phyloP scores from a whole-genome alignment of 2,888 invertebrate species.

The Cryptus viduatorius region DNA sequence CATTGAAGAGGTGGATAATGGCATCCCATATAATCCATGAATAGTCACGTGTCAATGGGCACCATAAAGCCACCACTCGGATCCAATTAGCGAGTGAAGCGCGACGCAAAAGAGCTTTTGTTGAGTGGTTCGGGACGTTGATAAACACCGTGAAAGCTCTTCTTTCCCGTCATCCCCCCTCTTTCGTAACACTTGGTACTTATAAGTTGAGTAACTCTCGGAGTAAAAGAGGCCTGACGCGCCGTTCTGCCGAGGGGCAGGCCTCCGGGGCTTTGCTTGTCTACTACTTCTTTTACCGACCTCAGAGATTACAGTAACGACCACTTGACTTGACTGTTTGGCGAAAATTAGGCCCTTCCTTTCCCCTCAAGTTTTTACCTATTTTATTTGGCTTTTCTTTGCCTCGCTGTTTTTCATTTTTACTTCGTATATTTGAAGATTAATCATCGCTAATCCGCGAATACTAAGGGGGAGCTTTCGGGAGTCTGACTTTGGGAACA shows the following conservation, averaged over 20 bases:
- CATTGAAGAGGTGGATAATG: conserved; percentile 2
- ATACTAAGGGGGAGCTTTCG: background rate
- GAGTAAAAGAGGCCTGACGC: conserved; percentile 35
- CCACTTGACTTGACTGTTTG: conserved; percentile 45
- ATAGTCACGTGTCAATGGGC: conserved; percentile 32
- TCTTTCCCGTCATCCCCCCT: background rate
- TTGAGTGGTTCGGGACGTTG: conserved; percentile 23
- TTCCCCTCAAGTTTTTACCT: background rate
- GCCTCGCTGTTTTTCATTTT: conserved; percentile 1
- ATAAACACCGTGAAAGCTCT: conserved; percentile 53
- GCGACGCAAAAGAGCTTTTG: conserved; percentile 35
- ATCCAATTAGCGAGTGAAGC: conserved; percentile 52
- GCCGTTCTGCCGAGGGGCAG: background rate
- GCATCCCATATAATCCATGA: background rate
- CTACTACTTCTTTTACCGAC: conserved; percentile 9
- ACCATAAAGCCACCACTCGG: conserved; percentile 11
- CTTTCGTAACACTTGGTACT: conserved; percentile 36
- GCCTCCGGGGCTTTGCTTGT: conserved; percentile 6
- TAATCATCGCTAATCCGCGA: background rate
- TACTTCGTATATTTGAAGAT: conserved; percentile 1
- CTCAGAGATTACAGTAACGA: conserved; percentile 54
- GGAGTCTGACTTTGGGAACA: no score
- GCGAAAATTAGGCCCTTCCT: conserved; percentile 35
- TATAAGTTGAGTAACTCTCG: conserved; percentile 43
- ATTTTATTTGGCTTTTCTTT: conserved; percentile 11